Percentiles rank a stretch among this genome's conserved stretches.
These are phyloP conservation scores for Trochalopteron elliotii DNA, from an alignment of 2,113 vertebrate species.

Conservation along the genomic window DNA sequence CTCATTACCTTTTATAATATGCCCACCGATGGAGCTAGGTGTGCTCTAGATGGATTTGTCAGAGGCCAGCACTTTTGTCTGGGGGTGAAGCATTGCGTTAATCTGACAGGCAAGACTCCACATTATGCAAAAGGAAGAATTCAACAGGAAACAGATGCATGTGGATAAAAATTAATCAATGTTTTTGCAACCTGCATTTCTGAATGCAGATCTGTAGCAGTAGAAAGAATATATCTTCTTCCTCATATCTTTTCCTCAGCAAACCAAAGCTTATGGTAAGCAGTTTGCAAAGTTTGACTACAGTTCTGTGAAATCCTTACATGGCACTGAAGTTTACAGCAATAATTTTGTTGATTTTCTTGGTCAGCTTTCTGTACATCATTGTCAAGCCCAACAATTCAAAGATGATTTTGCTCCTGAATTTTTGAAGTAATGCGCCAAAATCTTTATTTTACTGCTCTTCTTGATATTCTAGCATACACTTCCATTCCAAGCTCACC, in stretches of 20 bases:
- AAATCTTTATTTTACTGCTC: neutral
- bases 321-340: neutral
- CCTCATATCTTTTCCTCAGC: neutral
- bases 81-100: neutral
- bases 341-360: neutral
- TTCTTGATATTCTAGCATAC: neutral
- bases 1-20: slow-evolving; percentile 48
- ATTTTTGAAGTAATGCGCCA: neutral
- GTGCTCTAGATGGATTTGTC: slow-evolving; percentile 44
- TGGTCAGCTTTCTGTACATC: neutral
- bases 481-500: neutral
- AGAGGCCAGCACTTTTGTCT: slow-evolving; percentile 22
- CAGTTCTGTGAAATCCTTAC: neutral
- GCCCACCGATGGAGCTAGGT: slow-evolving; percentile 53
- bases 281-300: neutral
- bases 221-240: neutral
- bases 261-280: neutral
- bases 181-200: neutral
- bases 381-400: neutral
- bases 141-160: slow-evolving; percentile 21
- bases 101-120: slow-evolving; percentile 30
- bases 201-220: neutral
- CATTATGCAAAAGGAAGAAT: slow-evolving; percentile 14
- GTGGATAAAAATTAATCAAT: neutral
- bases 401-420: neutral